These are phyloP conservation scores for Thalassaphorura encarpata DNA, from an alignment of 1,140 invertebrate genomes.

Conservation along the genomic window DNA sequence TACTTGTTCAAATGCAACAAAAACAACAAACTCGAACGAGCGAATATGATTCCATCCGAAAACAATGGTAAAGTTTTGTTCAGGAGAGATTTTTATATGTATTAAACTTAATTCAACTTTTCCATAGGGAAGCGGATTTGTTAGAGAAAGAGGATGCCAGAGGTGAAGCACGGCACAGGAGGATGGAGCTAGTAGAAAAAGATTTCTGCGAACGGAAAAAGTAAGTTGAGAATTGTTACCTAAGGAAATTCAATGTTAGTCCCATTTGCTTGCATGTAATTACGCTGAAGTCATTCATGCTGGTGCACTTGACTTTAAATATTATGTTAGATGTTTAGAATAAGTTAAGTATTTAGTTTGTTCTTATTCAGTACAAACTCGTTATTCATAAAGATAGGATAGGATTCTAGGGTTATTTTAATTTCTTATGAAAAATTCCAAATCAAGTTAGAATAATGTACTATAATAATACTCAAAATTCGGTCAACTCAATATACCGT, in stretches of 20 bases:
- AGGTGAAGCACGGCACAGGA: background rate
- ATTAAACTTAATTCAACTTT: background rate
- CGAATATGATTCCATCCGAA: conserved; percentile 22
- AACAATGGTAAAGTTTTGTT: conserved; percentile 21
- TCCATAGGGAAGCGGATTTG: conserved; percentile 22
- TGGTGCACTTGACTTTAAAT: too few species aligned
- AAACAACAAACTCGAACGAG: conserved; percentile 11
- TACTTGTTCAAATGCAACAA: conserved; percentile 8
- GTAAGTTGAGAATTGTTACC: conserved; percentile 9
- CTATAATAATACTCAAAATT: too few species aligned
- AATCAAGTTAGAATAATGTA: too few species aligned
- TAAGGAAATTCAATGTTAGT: too few species aligned
- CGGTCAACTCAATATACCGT: background rate
- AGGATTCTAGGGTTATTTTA: too few species aligned
- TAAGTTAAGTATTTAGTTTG: too few species aligned
- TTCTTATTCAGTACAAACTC: too few species aligned
- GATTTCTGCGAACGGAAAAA: conserved; percentile 24
- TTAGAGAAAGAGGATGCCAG: conserved; percentile 9
- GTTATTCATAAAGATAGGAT: too few species aligned
- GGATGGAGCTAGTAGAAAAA: conserved; percentile 12
- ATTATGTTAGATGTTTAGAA: too few species aligned
- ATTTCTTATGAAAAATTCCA: too few species aligned
- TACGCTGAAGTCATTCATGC: too few species aligned
- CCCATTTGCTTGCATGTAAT: too few species aligned
- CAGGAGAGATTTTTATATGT: background rate